Conservation (phyloP, 2,113 vertebrate species). For the Genyomyrus donnyi region DNA sequence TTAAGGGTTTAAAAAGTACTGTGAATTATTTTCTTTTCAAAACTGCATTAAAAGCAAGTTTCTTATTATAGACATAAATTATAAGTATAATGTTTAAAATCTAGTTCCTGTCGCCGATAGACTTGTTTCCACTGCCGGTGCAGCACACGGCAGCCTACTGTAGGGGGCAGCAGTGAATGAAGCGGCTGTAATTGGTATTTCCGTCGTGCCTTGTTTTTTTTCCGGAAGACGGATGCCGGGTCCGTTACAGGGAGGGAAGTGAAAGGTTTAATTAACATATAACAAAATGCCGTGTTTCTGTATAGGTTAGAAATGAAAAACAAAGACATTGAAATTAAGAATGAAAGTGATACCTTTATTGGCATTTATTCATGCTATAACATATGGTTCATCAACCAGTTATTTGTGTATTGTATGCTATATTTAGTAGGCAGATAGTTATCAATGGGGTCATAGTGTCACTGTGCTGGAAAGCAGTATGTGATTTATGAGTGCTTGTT, state of each 20-base stretch:
- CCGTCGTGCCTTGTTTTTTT: not conserved
- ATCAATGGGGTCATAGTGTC: not conserved
- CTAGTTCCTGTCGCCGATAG: not conserved
- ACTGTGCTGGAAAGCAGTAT: not conserved
- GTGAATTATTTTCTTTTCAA: not conserved
- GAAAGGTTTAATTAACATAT: not conserved
- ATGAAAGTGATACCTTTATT: not conserved
- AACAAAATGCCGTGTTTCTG: not conserved
- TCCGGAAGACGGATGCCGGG: not conserved
- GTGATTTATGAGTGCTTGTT: not conserved
- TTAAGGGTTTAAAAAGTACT: not conserved
- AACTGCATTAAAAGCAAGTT: not conserved
- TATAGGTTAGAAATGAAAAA: not conserved
- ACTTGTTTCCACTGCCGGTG: not conserved
- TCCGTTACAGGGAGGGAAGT: not conserved
- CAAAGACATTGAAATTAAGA: not conserved
- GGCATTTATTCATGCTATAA: not conserved
- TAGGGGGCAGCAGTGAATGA: not conserved
- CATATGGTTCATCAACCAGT: not conserved
- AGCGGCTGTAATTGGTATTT: not conserved
- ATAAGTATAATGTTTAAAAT: not conserved
- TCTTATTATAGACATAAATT: not conserved
- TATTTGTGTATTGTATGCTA: not conserved
- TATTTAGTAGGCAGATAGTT: not conserved
- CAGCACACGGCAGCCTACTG: not conserved